These are phyloP conservation scores for Otus sunia DNA, from an alignment of 2,113 vertebrate species.

Conservation along the genomic window DNA sequence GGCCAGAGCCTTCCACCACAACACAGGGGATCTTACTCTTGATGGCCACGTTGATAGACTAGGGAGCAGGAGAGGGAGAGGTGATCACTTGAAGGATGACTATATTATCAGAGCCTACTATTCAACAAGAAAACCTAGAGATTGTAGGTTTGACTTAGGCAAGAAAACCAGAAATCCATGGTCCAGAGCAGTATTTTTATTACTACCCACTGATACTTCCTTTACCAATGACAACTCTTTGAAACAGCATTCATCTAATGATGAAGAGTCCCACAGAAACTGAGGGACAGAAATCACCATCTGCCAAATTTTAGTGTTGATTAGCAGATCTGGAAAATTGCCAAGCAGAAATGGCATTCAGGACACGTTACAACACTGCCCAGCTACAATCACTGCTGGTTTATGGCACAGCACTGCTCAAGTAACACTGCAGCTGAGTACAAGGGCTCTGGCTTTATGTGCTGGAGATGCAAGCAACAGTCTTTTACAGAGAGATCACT, in stretches of 20 bases:
- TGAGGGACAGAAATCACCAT: not conserved
- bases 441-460: not conserved
- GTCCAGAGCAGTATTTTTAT: not conserved
- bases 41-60: constrained; percentile 79
- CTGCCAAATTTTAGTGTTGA: not conserved
- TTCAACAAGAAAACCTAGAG: not conserved
- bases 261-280: not conserved
- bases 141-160: not conserved
- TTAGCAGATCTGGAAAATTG: not conserved
- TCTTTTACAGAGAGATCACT: not conserved
- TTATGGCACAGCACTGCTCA: not conserved
- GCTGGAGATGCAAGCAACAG: not conserved
- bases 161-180: fast-evolving
- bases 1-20: constrained; percentile 81
- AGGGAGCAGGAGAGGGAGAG: not conserved
- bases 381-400: not conserved
- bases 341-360: not conserved
- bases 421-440: not conserved
- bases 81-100: not conserved
- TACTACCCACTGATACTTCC: not conserved
- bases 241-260: not conserved
- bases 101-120: not conserved
- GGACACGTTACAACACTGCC: not conserved
- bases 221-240: not conserved
- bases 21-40: constrained; percentile 82